Percentiles rank a stretch among this genome's conserved stretches.
These are phyloP conservation scores for Eremophila alpestris DNA, from an alignment of 2,797 vertebrate genomes.

Conservation along the genomic window DNA sequence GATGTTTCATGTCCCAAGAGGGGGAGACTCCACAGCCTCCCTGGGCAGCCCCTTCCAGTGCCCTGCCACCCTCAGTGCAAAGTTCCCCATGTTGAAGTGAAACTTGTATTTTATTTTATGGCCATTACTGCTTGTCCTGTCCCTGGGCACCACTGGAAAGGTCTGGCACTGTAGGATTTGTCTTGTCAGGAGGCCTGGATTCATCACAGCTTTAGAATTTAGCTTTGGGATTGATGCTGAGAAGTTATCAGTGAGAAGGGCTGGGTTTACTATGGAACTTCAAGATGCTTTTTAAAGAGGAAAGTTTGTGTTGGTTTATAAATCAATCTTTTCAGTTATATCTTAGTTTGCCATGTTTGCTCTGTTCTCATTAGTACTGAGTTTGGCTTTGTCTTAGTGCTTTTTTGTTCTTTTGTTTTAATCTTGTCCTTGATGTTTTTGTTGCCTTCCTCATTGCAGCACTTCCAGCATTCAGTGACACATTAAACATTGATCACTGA, in stretches of 20 bases:
- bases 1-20: not conserved
- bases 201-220: not conserved
- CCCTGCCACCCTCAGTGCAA: rapidly evolving
- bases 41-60: not conserved
- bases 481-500: rapidly evolving
- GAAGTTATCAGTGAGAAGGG: not conserved
- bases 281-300: not conserved
- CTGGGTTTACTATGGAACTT: not conserved
- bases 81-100: not conserved
- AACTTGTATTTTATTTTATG: not conserved
- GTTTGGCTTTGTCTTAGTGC: not conserved
- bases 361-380: not conserved
- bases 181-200: not conserved
- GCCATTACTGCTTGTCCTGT: not conserved
- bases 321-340: not conserved
- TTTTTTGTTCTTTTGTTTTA: not conserved
- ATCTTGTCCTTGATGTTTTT: not conserved
- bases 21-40: rapidly evolving
- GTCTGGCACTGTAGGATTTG: not conserved
- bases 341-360: not conserved
- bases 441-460: not conserved
- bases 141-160: not conserved
- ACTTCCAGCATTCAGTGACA: not conserved
- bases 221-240: not conserved
- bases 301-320: not conserved